Percentiles rank a stretch among this genome's conserved stretches.
Evolutionary conservation across 2,113 vertebrate species (phyloP).

Genomic region (Telmatochromis bifrenatus): DNA sequence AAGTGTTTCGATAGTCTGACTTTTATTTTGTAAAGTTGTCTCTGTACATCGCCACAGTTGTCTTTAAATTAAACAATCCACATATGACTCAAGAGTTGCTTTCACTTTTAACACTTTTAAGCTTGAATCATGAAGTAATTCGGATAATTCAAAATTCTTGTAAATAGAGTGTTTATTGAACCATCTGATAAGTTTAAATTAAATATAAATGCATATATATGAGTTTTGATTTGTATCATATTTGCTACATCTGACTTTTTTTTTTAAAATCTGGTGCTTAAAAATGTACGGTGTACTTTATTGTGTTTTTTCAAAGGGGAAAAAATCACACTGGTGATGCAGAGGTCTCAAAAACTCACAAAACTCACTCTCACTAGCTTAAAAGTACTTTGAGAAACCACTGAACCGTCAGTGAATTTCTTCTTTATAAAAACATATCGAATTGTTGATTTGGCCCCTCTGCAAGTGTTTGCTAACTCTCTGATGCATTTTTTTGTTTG

Average conservation of each 20-base stretch:
- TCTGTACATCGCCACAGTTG: not conserved
- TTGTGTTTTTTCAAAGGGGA: not conserved
- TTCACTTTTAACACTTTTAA: not conserved
- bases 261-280: fast-evolving
- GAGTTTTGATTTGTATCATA: not conserved
- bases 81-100: not conserved
- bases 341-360: not conserved
- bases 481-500: not conserved
- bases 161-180: not conserved
- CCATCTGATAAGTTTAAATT: not conserved
- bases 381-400: not conserved
- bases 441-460: not conserved
- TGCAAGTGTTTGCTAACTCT: not conserved
- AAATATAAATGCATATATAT: not conserved
- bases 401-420: not conserved
- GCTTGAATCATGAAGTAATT: not conserved
- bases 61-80: not conserved
- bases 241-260: not conserved
- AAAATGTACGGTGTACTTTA: not conserved
- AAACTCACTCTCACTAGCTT: not conserved
- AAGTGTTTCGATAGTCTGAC: not conserved
- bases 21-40: not conserved
- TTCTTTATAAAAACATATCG: not conserved
- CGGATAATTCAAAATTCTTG: not conserved
- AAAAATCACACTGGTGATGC: not conserved